These are phyloP conservation scores for Sinelater perroti DNA, from an alignment of 2,888 invertebrate genomes.

Conservation along the genomic window DNA sequence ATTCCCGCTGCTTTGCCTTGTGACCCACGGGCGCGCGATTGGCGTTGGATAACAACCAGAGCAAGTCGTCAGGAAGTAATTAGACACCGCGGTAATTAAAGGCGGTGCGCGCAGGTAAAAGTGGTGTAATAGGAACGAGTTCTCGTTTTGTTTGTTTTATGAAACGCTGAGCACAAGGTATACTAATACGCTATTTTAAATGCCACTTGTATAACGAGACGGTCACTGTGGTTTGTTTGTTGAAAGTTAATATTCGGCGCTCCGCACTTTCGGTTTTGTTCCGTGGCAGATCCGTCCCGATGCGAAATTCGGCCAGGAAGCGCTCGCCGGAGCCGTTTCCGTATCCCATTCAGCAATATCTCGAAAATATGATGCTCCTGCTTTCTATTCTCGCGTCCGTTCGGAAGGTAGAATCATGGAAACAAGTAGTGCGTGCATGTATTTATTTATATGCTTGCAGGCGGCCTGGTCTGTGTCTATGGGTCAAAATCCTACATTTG, in stretches of 20 bases:
- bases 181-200: constrained; percentile 28
- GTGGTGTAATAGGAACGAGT: constrained; percentile 31
- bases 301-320: too few relatives aligned
- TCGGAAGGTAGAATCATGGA: constrained; percentile 23
- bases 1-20: too few relatives aligned
- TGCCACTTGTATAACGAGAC: constrained; percentile 32
- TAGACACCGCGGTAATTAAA: constrained; percentile 26
- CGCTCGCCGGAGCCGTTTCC: too few relatives aligned
- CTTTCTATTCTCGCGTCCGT: constrained; percentile 24
- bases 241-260: constrained; percentile 32
- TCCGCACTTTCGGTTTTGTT: too few relatives aligned
- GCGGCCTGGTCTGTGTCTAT: too few relatives aligned
- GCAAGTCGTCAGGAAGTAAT: constrained; percentile 23
- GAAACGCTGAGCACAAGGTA: constrained; percentile 32
- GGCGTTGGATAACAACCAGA: too few relatives aligned
- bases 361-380: constrained; percentile 23
- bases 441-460: too few relatives aligned
- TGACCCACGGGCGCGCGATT: too few relatives aligned
- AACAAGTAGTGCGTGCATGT: constrained; percentile 31
- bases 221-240: constrained; percentile 18
- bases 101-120: constrained; percentile 31
- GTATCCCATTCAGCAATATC: too few relatives aligned
- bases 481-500: too few relatives aligned
- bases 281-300: too few relatives aligned
- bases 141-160: constrained; percentile 35